Evolutionary conservation across 2,888 invertebrate genomes (phyloP).

Genomic region (Orthosia cruda): DNA sequence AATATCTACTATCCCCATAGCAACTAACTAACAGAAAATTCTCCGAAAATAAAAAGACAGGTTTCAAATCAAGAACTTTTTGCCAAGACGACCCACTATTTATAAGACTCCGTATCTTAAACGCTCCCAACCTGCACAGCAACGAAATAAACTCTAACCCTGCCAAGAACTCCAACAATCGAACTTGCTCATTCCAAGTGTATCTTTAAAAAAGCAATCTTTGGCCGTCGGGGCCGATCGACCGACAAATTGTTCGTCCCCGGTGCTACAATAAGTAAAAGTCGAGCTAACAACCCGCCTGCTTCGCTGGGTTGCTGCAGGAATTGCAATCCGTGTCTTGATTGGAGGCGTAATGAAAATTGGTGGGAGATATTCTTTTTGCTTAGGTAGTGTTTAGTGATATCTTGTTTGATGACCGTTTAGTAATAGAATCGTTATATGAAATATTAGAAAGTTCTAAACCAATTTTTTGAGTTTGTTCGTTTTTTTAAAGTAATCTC

Average conservation of each 20-base stretch:
- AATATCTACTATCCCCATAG: no score
- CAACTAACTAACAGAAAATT: neutral
- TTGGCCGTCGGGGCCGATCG: slow-evolving; percentile 55
- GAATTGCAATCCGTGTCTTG: slow-evolving; percentile 71
- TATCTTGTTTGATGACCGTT: slow-evolving; percentile 12
- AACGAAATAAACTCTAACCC: slow-evolving; percentile 41
- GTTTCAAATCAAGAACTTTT: neutral
- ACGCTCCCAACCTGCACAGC: slow-evolving; percentile 13
- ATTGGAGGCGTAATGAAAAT: slow-evolving; percentile 69
- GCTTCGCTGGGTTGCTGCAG: slow-evolving; percentile 58
- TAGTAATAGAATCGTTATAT: neutral
- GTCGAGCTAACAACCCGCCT: slow-evolving; percentile 64
- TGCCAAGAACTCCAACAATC: slow-evolving; percentile 44
- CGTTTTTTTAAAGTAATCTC: no score
- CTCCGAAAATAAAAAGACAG: neutral
- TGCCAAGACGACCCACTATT: neutral
- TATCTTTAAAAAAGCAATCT: slow-evolving; percentile 66
- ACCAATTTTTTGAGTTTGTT: no score
- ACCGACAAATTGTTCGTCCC: slow-evolving; percentile 68
- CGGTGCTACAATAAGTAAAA: slow-evolving; percentile 69
- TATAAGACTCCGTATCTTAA: slow-evolving; percentile 35
- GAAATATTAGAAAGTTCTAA: no score
- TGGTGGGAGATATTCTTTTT: slow-evolving; percentile 8
- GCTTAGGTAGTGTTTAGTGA: neutral
- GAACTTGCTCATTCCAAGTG: slow-evolving; percentile 35